Percentiles rank a stretch among this genome's conserved stretches.
Conservation (phyloP, 2,797 vertebrate species). For the Hydrocynus forskahlii region DNA sequence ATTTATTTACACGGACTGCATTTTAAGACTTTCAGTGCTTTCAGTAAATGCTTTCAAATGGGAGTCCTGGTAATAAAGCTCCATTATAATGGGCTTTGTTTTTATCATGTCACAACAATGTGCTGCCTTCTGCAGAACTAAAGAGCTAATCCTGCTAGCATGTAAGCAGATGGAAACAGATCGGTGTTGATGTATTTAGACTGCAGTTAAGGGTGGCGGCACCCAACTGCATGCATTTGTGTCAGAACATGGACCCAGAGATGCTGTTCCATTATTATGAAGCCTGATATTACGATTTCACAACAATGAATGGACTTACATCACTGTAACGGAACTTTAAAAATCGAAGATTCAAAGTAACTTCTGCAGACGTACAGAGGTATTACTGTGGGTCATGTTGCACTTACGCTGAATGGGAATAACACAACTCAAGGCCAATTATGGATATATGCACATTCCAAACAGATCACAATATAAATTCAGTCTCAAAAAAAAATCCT, state of each 20-base stretch:
- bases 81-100: neutral
- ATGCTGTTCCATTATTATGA: neutral
- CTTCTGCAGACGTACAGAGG: neutral
- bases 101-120: neutral
- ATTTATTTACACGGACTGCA: slow-evolving; percentile 7
- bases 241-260: neutral
- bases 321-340: neutral
- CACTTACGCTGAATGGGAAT: slow-evolving; percentile 1
- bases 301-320: neutral
- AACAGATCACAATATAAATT: neutral
- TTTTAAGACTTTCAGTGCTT: too few species aligned
- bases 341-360: neutral
- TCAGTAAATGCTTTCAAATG: neutral
- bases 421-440: neutral
- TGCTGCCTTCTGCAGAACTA: neutral
- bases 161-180: neutral
- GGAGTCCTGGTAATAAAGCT: neutral
- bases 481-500: neutral
- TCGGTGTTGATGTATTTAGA: neutral
- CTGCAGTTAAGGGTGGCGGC: too few species aligned
- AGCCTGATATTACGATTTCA: neutral
- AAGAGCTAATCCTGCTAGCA: neutral
- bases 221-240: neutral
- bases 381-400: slow-evolving; percentile 19
- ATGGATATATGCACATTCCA: neutral